Conservation (phyloP, 2,113 vertebrate genomes). For the Tychaedon coryphoeus region DNA sequence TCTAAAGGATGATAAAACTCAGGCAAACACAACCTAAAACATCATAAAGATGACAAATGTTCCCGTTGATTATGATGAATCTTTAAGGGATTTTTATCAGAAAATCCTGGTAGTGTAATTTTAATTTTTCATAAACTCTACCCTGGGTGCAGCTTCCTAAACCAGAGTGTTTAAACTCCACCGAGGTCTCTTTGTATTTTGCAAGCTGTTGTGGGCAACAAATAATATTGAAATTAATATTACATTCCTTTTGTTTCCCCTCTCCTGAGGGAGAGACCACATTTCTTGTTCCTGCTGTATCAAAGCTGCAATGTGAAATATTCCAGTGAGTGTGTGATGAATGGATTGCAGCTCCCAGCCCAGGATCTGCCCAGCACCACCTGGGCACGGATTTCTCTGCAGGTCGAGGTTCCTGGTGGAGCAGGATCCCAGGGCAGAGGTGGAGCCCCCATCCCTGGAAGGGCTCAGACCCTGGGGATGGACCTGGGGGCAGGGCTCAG, state of each 20-base stretch:
- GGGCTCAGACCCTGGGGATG: neutral
- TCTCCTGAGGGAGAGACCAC: neutral
- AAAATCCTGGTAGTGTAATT: neutral
- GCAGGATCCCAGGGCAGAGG: neutral
- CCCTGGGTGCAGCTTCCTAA: neutral
- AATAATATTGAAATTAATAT: neutral
- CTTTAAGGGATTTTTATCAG: neutral
- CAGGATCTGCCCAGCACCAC: neutral
- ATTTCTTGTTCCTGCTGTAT: neutral
- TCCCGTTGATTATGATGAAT: neutral
- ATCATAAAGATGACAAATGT: neutral
- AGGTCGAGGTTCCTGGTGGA: rapidly evolving
- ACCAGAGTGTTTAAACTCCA: neutral
- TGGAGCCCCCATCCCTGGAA: neutral
- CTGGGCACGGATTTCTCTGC: rapidly evolving
- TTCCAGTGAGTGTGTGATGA: neutral
- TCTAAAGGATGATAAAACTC: neutral
- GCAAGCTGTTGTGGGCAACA: neutral
- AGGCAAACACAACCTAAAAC: neutral
- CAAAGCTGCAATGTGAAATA: no score
- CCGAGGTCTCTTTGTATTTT: neutral
- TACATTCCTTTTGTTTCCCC: neutral
- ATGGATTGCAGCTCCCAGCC: neutral
- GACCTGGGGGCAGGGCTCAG: neutral
- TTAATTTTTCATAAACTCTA: neutral